Evolutionary conservation across 92 coral and sea anemone genomes (phyloP).

Genomic region (Epizoanthus stellaris): DNA sequence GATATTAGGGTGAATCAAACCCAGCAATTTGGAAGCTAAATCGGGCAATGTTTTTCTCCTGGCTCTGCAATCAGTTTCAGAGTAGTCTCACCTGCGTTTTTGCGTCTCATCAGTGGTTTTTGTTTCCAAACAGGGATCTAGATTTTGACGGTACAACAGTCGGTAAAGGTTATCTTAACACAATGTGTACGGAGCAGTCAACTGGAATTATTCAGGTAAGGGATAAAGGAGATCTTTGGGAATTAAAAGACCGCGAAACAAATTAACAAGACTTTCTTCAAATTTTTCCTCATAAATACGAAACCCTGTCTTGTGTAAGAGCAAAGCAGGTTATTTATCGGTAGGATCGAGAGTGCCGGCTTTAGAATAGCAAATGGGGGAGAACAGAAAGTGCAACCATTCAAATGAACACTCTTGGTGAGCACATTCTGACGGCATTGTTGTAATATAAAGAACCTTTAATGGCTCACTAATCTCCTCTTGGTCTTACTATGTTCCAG

Average conservation of each 20-base stretch:
- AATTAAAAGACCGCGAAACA: neutral
- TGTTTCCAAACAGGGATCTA: conserved; percentile 48
- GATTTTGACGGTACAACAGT: conserved; percentile 83
- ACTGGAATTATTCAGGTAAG: conserved; percentile 90
- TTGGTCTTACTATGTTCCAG: neutral
- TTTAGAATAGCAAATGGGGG: no score
- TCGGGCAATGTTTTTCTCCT: neutral
- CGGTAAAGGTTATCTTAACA: conserved; percentile 80
- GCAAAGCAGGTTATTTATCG: no score
- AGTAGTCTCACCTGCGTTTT: neutral
- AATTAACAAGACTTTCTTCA: neutral
- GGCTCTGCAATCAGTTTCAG: neutral
- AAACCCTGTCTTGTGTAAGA: neutral
- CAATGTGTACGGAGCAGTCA: conserved; percentile 84
- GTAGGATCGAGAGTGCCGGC: no score
- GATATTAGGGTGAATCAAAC: no score
- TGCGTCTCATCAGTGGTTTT: neutral
- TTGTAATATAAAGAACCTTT: no score
- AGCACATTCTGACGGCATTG: neutral
- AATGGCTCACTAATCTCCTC: neutral
- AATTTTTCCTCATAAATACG: neutral
- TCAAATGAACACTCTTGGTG: no score
- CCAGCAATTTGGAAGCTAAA: no score
- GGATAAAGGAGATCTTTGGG: neutral
- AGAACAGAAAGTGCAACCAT: no score